Base-by-base conservation (phyloP, 2,888 invertebrate genomes). In the Scotopteryx bipunctaria region DNA sequence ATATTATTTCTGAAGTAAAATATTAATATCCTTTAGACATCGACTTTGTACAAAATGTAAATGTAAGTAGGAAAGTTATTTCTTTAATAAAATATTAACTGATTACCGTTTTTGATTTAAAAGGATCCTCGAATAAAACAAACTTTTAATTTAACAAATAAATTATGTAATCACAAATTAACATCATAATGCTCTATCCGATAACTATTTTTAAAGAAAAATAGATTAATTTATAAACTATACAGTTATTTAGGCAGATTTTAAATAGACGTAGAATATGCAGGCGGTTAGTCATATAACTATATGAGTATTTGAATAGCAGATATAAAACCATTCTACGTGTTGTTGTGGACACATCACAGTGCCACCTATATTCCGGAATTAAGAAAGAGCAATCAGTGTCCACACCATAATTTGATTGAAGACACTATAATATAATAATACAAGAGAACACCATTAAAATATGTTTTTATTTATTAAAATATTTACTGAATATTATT, bases 121-220 rank as follows among this genome's bases (percentile, higher is more conserved):
- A 17, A 5, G 14, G 21, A 6, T 13, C 4, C 1, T 40, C 1
- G 77, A 76, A 80, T 76, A 69, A 83, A 58, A 82, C 76, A 71
- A 66, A 25, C 6, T 17, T 64, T 63, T 79, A 81, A 78, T 79
- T 86, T 85, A 87, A 88, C 86, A 88, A 88, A 88, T 83, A 75
- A 82, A 81, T 86, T 82, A 78, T 88, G 75, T 89, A 85, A 83
- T 87, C 77, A 74, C 81, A 88, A 88, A 85, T 82, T 79, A 88
- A 87, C 83, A 84, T 76, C 81, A 81, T 68, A n/a, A 79, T 76
- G 73, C 79, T n/a, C n/a, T 84, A 85, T 76, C 56, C 47, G 63
- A 77, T 72, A 69, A 74, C 80, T 83, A 81, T 81, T 77, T 72
- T 78, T 86, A 82, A 82, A 37, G 74, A 80, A 86, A 87, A 86